Evolutionary conservation across 1,140 invertebrate species (phyloP), one percentile per base, ranked within the genome.

Genomic region (Heliconius hewitsoni): DNA sequence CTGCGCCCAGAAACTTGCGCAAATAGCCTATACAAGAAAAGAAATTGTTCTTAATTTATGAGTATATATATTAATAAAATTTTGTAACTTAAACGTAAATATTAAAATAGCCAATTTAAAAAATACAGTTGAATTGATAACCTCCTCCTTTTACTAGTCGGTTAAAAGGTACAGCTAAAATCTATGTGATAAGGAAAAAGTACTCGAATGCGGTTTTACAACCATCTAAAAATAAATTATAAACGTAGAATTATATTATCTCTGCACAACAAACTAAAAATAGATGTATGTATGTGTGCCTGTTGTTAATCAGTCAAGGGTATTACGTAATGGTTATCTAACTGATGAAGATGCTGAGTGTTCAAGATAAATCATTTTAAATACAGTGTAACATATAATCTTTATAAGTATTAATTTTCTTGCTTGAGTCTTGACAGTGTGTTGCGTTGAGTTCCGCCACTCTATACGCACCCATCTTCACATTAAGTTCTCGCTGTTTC

Each of bases 261-360:
- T 66, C 27, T 27, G 4, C 13, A 30, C 60, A 16, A 46, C 13
- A 30, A 57, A 27, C 60, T 66, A 66, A 66, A 30, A 27, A 66
- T 30, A 66, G 60, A 66, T 66, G 1, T 66, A 66, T 30, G 60
- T 66, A 11, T 30, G 55, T 57, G 16, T 57, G 60, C 13, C 23
- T 30, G 11, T 66, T 66, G 60, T 66, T 30, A 66, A 66, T 66
- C 27, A 66, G 60, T 66, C 60, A 66, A 66, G 60, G 60, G 60
- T 66, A 30, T 66, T 66, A 66, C 27, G 60, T 66, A 66, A 66
- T 9, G 23, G 23, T 30, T 66, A 66, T 66, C 60, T 27, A 30
- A 13, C 11, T 27, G 23, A 3, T 66, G 27, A 66, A 66, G 23
- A 66, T 66, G 27, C 60, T 66, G 55, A 52, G 50, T 16, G 50